These are phyloP conservation scores for Mellilla xanthometata DNA, from an alignment of 2,888 invertebrate species.

Conservation along the genomic window DNA sequence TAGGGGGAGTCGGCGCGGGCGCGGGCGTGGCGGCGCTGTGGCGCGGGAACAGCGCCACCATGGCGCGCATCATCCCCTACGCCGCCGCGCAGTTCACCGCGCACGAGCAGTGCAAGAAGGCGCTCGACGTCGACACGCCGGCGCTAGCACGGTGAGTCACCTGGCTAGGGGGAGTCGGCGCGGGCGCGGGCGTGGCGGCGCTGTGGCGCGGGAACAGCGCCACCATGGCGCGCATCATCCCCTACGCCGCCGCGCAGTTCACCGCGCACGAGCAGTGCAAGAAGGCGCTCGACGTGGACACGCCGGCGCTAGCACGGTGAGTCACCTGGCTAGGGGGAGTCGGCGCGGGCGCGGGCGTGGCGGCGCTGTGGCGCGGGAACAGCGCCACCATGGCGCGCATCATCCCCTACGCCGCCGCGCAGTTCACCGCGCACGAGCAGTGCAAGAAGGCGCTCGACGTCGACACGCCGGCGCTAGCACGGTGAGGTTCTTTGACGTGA, in stretches of 20 bases:
- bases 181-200: constrained; percentile 90
- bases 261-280: constrained; percentile 99
- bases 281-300: constrained; percentile 88
- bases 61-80: constrained; percentile 98
- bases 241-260: constrained; percentile 99
- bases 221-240: constrained; percentile 98
- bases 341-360: no score
- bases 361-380: constrained; percentile 98
- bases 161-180: no score
- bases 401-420: constrained; percentile 98
- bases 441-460: constrained; percentile 92
- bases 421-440: constrained; percentile 99
- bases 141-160: no score
- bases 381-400: constrained; percentile 99
- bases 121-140: constrained; percentile 87
- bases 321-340: no score
- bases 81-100: constrained; percentile 98
- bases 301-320: constrained; percentile 57
- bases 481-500: no score
- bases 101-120: constrained; percentile 97
- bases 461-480: constrained; percentile 80
- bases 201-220: constrained; percentile 99
- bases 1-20: no score
- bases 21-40: constrained; percentile 93
- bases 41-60: constrained; percentile 99